These are phyloP conservation scores for Percopsis omiscomaycus DNA, from an alignment of 2,797 vertebrate genomes.

Conservation along the genomic window DNA sequence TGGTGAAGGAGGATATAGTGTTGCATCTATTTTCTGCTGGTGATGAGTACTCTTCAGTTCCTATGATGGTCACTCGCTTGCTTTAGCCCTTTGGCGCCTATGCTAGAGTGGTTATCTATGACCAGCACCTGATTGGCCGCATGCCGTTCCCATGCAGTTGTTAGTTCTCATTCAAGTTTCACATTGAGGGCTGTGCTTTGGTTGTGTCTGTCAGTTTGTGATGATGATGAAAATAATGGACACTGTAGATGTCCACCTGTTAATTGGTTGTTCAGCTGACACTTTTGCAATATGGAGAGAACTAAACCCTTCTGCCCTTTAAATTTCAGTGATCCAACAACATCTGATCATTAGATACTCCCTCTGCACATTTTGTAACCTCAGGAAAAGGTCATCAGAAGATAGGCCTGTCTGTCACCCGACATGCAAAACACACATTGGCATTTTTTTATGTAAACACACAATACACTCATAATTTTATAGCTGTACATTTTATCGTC, in stretches of 20 bases:
- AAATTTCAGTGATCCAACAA: slow-evolving; percentile 5
- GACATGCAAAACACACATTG: slow-evolving; percentile 2
- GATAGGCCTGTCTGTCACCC: not conserved
- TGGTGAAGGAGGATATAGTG: slow-evolving; percentile 58
- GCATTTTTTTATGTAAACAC: not conserved
- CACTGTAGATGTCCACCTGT: not conserved
- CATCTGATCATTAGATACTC: slow-evolving; percentile 7
- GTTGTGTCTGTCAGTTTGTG: not conserved
- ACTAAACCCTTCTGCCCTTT: slow-evolving; percentile 9
- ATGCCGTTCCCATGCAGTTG: slow-evolving; percentile 16
- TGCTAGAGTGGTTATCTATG: slow-evolving; percentile 41
- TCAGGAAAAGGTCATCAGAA: slow-evolving; percentile 17
- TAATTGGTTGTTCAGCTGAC: slow-evolving; percentile 4
- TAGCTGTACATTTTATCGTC: too few species aligned
- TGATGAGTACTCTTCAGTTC: slow-evolving; percentile 73
- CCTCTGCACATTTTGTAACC: not conserved
- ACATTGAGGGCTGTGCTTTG: not conserved
- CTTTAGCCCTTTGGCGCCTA: slow-evolving; percentile 31
- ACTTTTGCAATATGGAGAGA: not conserved
- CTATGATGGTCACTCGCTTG: slow-evolving; percentile 55
- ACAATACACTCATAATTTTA: too few species aligned
- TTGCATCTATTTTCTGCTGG: slow-evolving; percentile 81
- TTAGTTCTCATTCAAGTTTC: slow-evolving; percentile 16
- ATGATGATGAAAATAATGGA: not conserved
- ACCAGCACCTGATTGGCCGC: slow-evolving; percentile 20